These are phyloP conservation scores for Zoanthus sansibaricus DNA, from an alignment of 92 coral and sea anemone species.

Conservation along the genomic window DNA sequence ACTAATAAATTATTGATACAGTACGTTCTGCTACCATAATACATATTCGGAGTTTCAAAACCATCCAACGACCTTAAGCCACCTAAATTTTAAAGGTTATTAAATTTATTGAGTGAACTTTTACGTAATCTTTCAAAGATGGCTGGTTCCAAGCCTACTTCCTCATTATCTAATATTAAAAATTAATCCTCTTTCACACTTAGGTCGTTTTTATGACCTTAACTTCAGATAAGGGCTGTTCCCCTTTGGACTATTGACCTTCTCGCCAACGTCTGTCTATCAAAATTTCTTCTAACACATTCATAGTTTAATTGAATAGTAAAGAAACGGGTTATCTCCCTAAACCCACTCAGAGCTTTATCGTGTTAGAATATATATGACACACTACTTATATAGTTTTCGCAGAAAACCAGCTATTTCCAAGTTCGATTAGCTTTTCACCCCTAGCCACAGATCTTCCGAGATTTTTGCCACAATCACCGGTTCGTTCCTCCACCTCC, in stretches of 20 bases:
- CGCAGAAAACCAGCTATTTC: constrained; percentile 92
- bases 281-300: too few species aligned
- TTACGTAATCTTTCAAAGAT: constrained; percentile 87
- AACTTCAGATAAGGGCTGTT: too few species aligned
- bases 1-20: constrained; percentile 76
- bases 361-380: too few species aligned
- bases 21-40: constrained; percentile 82
- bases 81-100: constrained; percentile 75
- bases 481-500: constrained; percentile 85
- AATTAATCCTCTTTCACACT: constrained; percentile 86
- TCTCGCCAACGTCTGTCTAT: too few species aligned
- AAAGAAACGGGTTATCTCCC: too few species aligned
- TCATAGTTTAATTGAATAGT: too few species aligned
- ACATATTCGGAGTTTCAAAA: constrained; percentile 78
- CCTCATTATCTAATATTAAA: constrained; percentile 81
- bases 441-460: constrained; percentile 92
- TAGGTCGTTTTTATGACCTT: constrained; percentile 69
- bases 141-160: constrained; percentile 97
- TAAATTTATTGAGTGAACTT: constrained; percentile 81
- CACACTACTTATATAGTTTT: constrained; percentile 87
- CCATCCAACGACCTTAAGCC: constrained; percentile 90
- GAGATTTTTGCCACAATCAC: constrained; percentile 94
- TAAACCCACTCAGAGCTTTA: too few species aligned
- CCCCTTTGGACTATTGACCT: too few species aligned
- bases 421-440: constrained; percentile 90